These are phyloP conservation scores for Halisarca cf. caerulea DNA, from an alignment of 37 sponge, comb jelly and placozoan species.

Conservation along the genomic window DNA sequence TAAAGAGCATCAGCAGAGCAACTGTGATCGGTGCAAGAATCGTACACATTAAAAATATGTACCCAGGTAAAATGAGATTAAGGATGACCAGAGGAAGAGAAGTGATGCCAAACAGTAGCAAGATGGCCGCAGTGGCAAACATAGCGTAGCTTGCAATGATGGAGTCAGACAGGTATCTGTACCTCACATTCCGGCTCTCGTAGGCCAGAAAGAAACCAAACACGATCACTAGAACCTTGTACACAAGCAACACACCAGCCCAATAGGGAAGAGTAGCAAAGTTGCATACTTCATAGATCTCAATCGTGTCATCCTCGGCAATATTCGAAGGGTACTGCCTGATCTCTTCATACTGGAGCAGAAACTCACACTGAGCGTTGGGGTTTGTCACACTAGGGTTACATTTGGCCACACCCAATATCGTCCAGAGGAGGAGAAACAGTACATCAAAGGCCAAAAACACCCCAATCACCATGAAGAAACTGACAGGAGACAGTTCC, in stretches of 20 bases:
- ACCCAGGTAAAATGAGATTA: neutral
- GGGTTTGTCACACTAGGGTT: neutral
- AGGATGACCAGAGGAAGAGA: neutral
- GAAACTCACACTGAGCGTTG: neutral
- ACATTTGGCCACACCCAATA: too few relatives aligned
- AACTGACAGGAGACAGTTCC: conserved; percentile 56
- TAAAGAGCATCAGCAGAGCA: conserved; percentile 11
- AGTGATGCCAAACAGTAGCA: neutral
- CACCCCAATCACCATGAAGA: conserved; percentile 48
- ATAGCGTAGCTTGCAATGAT: conserved; percentile 61
- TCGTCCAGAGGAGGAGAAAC: conserved; percentile 64
- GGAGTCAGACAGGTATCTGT: conserved; percentile 74
- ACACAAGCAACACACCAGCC: conserved; percentile 70
- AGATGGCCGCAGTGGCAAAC: conserved; percentile 45
- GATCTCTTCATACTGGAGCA: neutral
- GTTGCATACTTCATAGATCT: neutral
- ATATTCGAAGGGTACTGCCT: neutral
- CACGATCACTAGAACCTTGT: conserved; percentile 68
- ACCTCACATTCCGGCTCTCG: conserved; percentile 84
- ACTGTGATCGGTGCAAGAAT: neutral
- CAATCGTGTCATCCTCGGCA: neutral
- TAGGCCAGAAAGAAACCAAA: conserved; percentile 85
- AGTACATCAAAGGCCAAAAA: conserved; percentile 49
- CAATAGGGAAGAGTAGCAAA: conserved; percentile 23
- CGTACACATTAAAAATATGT: neutral